Percentiles rank a stretch among this genome's conserved stretches.
phyloP scores from a whole-genome alignment of 2,113 vertebrate genomes.

The Chrysemys picta region DNA sequence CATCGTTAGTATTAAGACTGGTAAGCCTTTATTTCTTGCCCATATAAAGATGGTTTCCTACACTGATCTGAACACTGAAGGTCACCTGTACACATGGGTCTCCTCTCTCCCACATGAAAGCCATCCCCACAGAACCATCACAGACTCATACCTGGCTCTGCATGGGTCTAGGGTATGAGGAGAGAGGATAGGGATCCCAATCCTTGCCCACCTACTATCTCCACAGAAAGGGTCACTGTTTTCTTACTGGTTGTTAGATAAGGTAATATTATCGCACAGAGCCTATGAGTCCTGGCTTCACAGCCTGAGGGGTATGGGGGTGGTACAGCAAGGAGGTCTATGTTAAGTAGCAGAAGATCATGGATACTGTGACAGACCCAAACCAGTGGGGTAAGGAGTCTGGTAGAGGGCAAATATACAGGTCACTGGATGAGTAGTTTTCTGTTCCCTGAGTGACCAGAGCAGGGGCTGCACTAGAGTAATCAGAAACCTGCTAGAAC shows the following conservation, averaged over 20 bases:
- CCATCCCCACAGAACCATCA: not conserved
- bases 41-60: not conserved
- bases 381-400: no score
- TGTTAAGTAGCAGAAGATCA: not conserved
- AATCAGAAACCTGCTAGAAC: no score
- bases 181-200: not conserved
- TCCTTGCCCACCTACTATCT: not conserved
- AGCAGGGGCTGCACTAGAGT: no score
- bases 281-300: not conserved
- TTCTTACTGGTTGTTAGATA: not conserved
- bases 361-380: not conserved
- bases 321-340: not conserved
- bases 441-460: no score
- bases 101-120: not conserved
- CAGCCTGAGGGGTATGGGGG: not conserved
- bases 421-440: no score
- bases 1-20: not conserved
- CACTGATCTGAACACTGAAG: not conserved
- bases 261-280: not conserved
- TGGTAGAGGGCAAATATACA: no score
- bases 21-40: not conserved
- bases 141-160: not conserved
- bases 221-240: not conserved
- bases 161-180: not conserved
- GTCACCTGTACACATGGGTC: not conserved